phyloP scores from a whole-genome alignment of 2,113 vertebrate genomes.

The Lucifuga dentata region DNA sequence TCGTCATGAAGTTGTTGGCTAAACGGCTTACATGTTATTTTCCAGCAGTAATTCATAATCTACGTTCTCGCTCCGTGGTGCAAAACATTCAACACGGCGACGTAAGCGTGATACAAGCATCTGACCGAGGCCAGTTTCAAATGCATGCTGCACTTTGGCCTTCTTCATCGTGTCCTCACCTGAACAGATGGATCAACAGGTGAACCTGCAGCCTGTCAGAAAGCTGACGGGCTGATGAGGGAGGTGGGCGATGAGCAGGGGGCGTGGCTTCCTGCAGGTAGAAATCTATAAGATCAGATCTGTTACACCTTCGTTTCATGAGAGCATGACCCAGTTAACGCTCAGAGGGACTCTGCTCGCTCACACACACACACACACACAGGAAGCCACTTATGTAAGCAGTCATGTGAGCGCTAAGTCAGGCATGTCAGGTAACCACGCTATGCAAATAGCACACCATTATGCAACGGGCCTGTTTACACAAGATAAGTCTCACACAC shows the following conservation, averaged over 20 bases:
- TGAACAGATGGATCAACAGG: conserved; percentile 8
- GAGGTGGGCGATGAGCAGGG: background rate
- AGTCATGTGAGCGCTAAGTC: conserved; percentile 75
- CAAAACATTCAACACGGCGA: background rate
- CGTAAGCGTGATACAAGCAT: background rate
- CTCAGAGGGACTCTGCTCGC: conserved; percentile 40
- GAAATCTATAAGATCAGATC: conserved; percentile 6
- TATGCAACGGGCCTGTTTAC: conserved; percentile 76
- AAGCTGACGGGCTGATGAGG: background rate
- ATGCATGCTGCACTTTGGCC: background rate
- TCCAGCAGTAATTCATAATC: conserved; percentile 28
- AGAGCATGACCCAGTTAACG: conserved; percentile 62
- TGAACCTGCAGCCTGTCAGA: background rate
- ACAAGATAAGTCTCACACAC: conserved; percentile 50
- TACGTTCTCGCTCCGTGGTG: background rate
- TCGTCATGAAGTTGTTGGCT: too few relatives aligned
- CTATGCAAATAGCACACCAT: conserved; percentile 76
- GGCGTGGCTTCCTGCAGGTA: conserved; percentile 23
- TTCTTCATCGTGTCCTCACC: background rate
- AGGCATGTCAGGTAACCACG: conserved; percentile 71
- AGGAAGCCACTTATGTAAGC: conserved; percentile 75
- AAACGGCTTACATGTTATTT: too few relatives aligned
- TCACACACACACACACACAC: conserved; percentile 29
- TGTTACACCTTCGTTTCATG: background rate
- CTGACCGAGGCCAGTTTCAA: too few relatives aligned